Evolutionary conservation across 1,140 invertebrate species (phyloP).

Genomic region (Drosophila littoralis): DNA sequence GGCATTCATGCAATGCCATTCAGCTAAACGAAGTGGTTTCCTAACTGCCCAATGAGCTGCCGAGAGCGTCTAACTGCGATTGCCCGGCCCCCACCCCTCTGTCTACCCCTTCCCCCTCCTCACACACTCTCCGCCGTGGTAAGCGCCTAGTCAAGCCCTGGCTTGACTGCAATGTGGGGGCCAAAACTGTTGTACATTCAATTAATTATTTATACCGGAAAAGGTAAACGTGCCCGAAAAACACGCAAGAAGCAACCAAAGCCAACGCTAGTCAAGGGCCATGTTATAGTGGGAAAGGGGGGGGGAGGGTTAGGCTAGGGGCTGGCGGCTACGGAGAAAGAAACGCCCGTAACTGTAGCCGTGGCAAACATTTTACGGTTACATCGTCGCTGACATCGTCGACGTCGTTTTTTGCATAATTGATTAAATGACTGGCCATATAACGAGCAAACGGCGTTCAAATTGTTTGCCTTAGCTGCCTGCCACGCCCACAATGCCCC

Average conservation of each 20-base stretch:
- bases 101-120: background rate
- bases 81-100: background rate
- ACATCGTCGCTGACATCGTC: conserved; percentile 72
- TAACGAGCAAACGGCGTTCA: conserved; percentile 47
- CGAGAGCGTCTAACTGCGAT: conserved; percentile 60
- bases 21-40: conserved; percentile 63
- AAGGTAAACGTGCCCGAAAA: conserved; percentile 69
- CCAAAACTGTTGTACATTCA: conserved; percentile 73
- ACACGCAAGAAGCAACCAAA: conserved; percentile 46
- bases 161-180: background rate
- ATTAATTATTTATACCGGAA: conserved; percentile 80
- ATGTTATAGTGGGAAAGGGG: background rate
- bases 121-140: too few relatives aligned
- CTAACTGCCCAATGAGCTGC: conserved; percentile 56
- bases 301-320: background rate
- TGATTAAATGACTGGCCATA: conserved; percentile 79
- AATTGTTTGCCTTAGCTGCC: conserved; percentile 37
- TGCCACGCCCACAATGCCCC: conserved; percentile 7
- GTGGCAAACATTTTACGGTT: conserved; percentile 75
- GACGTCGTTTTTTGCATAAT: conserved; percentile 80
- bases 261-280: conserved; percentile 6
- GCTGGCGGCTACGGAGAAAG: background rate
- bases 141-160: too few relatives aligned
- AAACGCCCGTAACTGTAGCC: conserved; percentile 37
- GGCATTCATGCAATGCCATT: conserved; percentile 23